Evolutionary conservation across 2,888 invertebrate species (phyloP), one percentile per base, ranked within the genome.

Genomic region (Ophion costatus): DNA sequence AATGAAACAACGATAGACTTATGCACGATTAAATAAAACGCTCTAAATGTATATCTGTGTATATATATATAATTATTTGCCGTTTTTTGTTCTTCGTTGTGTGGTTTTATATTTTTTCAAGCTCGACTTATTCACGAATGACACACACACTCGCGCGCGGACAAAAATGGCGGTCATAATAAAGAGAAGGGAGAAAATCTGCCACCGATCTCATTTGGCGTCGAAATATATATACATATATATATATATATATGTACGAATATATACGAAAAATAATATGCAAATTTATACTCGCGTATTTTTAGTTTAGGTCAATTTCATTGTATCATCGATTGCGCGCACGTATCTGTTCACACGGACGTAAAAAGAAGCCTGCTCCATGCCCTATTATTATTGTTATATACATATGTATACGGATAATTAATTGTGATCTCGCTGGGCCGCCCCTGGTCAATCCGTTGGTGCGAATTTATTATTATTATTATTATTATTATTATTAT

Each of bases 361-460:
- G 38, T 17, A 66, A 17, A 64, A 4, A 64, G 33, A 56, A 24
- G 29, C 20, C 33, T 29, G 57, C 57, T 71, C 11, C 24, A 57
- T n/a, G n/a, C 38, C 61, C 73, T 42, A 24, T 61, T 59, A 61
- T 73, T 56, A 38, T 59, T n/a, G 59, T n/a, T 59, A 77, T 45
- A 61, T 45, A 38, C 38, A 38, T 38, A 38, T 38, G 38, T 63
- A 70, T 71, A 76, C 63, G 56, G 61, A 84, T 81, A 81, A 79
- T 78, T 64, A 79, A 84, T 79, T 84, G 82, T 84, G 84, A 84
- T 84, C 84, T 84, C 84, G 82, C 78, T 73, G 77, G 80, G 73
- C 73, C 80, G 76, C 29, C 80, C 69, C 51, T 29, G 56, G 29
- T 64, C 77, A 61, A 61, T 66, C 78, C 71, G 78, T 66, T 84